Evolutionary conservation across 2,113 vertebrate genomes (phyloP).

Genomic region (Bubo blakistoni): DNA sequence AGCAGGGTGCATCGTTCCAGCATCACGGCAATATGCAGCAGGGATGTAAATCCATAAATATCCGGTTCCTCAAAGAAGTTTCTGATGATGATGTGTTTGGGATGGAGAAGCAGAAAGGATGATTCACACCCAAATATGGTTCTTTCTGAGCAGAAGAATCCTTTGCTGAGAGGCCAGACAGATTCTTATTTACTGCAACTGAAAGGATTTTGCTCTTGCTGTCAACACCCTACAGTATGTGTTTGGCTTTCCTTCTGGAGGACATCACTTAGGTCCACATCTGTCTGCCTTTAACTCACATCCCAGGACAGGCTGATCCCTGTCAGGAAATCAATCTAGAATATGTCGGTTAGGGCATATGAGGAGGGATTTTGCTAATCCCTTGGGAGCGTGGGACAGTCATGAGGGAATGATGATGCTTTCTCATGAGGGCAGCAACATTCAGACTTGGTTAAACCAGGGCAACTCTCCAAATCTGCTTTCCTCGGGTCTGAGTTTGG

Average conservation of each 20-base stretch:
- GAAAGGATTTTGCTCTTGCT: conserved; percentile 18
- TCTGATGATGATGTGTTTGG: background rate
- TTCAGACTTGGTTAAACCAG: background rate
- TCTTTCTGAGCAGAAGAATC: conserved; percentile 19
- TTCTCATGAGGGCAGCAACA: background rate
- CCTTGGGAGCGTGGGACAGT: accelerated
- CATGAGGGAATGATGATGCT: background rate
- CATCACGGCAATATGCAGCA: background rate
- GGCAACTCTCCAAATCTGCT: background rate
- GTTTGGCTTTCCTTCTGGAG: background rate
- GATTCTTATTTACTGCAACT: background rate
- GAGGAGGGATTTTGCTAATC: background rate
- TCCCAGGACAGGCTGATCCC: background rate
- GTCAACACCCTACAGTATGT: background rate
- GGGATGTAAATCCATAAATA: background rate
- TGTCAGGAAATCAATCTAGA: background rate
- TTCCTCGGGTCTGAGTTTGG: background rate
- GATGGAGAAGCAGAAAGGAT: background rate
- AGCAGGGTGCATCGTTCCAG: background rate
- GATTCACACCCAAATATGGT: conserved; percentile 36
- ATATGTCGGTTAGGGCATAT: background rate
- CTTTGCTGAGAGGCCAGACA: background rate
- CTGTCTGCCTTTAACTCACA: background rate
- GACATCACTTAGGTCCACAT: background rate
- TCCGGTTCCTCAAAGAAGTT: background rate